phyloP scores from a whole-genome alignment of 2,888 invertebrate genomes.

The Drosophila nigritarsus region DNA sequence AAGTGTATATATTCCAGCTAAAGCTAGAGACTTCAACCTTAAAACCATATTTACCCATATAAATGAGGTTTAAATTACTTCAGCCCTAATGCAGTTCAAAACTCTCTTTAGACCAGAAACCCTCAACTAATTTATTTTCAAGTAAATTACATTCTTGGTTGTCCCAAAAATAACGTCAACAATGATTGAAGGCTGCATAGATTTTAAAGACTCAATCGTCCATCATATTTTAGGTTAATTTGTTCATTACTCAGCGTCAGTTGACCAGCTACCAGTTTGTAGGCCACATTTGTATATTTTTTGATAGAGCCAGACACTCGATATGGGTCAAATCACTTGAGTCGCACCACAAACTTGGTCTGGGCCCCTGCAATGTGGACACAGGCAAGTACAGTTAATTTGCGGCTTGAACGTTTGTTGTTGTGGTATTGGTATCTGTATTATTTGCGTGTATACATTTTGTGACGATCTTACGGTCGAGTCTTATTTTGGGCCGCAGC shows the following conservation, averaged over 20 bases:
- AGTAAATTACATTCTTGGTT: neutral
- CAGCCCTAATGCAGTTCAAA: neutral
- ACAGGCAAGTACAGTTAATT: conserved; percentile 12
- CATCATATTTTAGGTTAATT: neutral
- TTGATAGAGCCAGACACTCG: conserved; percentile 5
- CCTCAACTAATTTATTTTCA: neutral
- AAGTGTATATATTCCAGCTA: neutral
- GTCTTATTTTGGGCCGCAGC: conserved; percentile 32
- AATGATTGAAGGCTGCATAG: neutral
- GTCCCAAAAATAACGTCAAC: neutral
- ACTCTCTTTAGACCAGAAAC: neutral
- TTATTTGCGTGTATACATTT: too few relatives aligned
- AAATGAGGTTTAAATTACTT: neutral
- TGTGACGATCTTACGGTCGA: conserved; percentile 22
- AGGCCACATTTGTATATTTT: conserved; percentile 33
- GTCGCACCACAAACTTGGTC: conserved; percentile 16
- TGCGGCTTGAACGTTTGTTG: conserved; percentile 14
- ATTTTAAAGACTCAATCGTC: neutral
- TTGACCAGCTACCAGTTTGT: conserved; percentile 10
- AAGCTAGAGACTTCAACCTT: neutral
- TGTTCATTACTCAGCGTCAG: conserved; percentile 15
- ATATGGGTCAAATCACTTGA: conserved; percentile 53
- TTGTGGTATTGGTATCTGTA: conserved; percentile 13
- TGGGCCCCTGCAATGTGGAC: neutral
- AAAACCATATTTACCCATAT: accelerated